These are phyloP conservation scores for Artemia sp. DNA, from an alignment of 2,888 invertebrate species.

Conservation along the genomic window DNA sequence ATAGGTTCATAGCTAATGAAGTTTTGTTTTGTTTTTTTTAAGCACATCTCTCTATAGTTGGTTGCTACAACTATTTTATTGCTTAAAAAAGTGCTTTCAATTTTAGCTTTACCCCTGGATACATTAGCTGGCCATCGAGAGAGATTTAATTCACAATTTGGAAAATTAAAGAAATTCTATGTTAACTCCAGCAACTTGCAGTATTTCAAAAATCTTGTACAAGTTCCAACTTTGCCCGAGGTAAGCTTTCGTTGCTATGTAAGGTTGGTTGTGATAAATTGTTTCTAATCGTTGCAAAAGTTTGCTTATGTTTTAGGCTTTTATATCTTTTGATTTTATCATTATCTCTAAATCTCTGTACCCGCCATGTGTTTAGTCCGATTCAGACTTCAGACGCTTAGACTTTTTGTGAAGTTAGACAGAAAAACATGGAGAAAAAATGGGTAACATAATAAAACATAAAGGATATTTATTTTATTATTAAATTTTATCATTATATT, in stretches of 20 bases:
- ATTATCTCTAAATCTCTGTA: too few relatives aligned
- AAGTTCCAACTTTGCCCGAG: slow-evolving; percentile 76
- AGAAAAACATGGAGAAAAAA: too few relatives aligned
- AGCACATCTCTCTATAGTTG: too few relatives aligned
- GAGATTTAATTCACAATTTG: slow-evolving; percentile 76
- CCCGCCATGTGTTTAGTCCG: too few relatives aligned
- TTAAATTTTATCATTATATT: too few relatives aligned
- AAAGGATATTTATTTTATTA: too few relatives aligned
- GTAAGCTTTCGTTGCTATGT: slow-evolving; percentile 34
- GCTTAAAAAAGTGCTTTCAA: slow-evolving; percentile 11
- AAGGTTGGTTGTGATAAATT: slow-evolving; percentile 12
- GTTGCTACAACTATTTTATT: background rate
- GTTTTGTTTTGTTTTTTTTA: too few relatives aligned
- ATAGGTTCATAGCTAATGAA: too few relatives aligned
- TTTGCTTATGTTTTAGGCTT: slow-evolving; percentile 8
- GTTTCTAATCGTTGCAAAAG: slow-evolving; percentile 15
- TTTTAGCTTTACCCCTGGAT: slow-evolving; percentile 60
- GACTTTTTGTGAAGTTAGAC: too few relatives aligned
- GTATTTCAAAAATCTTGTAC: slow-evolving; percentile 89
- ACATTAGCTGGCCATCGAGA: slow-evolving; percentile 72
- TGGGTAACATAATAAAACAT: too few relatives aligned
- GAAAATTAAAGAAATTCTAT: slow-evolving; percentile 74
- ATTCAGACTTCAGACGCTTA: too few relatives aligned
- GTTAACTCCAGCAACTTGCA: slow-evolving; percentile 79
- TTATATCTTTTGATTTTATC: background rate